Conservation (phyloP, 2,888 invertebrate genomes). For the Pristionchus entomophagus region DNA sequence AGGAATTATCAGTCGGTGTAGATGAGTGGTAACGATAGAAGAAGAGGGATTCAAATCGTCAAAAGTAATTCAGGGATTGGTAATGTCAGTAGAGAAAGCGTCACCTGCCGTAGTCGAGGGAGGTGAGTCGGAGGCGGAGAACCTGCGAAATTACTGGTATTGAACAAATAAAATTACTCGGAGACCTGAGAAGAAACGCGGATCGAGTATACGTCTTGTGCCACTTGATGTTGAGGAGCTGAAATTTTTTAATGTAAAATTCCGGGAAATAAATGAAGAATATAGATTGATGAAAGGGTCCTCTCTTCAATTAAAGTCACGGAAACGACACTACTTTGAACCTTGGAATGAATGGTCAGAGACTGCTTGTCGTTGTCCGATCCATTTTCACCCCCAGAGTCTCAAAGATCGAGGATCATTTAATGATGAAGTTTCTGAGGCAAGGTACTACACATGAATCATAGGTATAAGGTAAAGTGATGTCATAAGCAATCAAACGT, state of each 20-base stretch:
- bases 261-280: background rate
- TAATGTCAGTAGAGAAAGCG: too few relatives aligned
- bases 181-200: background rate
- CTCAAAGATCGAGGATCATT: background rate
- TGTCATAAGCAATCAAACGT: background rate
- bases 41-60: too few relatives aligned
- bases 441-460: too few relatives aligned
- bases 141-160: background rate
- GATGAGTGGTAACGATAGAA: background rate
- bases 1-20: too few relatives aligned
- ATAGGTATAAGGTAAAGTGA: too few relatives aligned
- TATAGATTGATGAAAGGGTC: background rate
- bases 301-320: too few relatives aligned
- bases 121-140: background rate
- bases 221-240: background rate
- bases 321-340: too few relatives aligned
- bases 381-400: background rate
- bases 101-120: background rate
- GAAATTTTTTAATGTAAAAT: background rate
- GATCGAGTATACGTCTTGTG: background rate
- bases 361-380: background rate
- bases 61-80: too few relatives aligned
- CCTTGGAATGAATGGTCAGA: background rate
- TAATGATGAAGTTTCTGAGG: too few relatives aligned
- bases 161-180: background rate